Conservation (phyloP, 2,888 invertebrate genomes). For the Aradus depressus region DNA sequence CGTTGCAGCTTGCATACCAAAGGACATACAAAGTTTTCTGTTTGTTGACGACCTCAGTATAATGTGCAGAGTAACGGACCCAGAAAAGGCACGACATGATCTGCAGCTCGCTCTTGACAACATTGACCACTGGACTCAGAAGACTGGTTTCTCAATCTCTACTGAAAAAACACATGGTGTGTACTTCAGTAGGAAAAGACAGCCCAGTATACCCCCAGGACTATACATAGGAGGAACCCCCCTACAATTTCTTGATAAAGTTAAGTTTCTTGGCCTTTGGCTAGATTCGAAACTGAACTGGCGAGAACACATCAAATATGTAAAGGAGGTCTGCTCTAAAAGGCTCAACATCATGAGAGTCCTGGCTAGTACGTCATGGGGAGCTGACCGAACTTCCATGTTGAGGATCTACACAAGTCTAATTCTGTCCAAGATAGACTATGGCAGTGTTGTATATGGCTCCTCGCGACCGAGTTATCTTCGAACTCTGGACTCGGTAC, state of each 20-base stretch:
- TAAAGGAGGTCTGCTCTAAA: conserved; percentile 2
- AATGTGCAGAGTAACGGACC: too few relatives aligned
- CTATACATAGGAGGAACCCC: too few relatives aligned
- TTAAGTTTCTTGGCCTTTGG: neutral
- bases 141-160: too few relatives aligned
- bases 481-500: neutral
- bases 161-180: too few relatives aligned
- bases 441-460: conserved; percentile 1
- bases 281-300: conserved; percentile 1
- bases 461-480: neutral
- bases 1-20: too few relatives aligned
- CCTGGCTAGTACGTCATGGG: neutral
- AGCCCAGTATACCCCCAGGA: too few relatives aligned
- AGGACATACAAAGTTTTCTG: too few relatives aligned
- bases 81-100: too few relatives aligned
- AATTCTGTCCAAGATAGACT: neutral
- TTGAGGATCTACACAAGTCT: neutral
- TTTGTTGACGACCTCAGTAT: too few relatives aligned
- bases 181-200: too few relatives aligned
- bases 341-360: conserved; percentile 1
- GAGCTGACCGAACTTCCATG: conserved; percentile 3
- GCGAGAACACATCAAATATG: conserved; percentile 4
- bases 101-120: too few relatives aligned
- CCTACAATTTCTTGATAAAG: neutral
- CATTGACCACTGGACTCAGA: too few relatives aligned